Base-by-base conservation (phyloP, 2,797 vertebrate genomes). In the Sebastes oblongus region DNA sequence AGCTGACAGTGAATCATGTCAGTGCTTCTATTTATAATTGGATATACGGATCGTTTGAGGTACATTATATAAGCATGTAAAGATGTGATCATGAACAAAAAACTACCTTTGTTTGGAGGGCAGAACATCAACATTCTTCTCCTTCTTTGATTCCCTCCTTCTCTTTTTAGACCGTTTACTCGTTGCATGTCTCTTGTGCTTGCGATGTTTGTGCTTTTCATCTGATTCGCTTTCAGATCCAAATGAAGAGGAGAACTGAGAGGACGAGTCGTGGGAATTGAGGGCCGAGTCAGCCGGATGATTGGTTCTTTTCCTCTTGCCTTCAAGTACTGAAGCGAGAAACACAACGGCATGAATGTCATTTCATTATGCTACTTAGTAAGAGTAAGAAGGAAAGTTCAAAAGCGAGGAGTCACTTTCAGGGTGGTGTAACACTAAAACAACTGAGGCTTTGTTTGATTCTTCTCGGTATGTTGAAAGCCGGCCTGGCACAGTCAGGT, bases 151-250 rank as follows among this genome's bases (percentile, higher is more conserved):
- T 22, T 96, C 96, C 89, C 91, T 96, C 71, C 94, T 95, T 79
- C 92, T 95, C 87, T 95, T 98, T 84, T 96, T 97, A 3, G 96
- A 84, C 2, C 86, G 96, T 85, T 97, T 98, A 65, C 90, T 93
- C 93, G 97, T 98, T 2, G 85, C 65, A 54, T 89, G 95, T 77
- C 94, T 96, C 81, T 96, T 98, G 46, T 93, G 91, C 56, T 96
- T 98, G 67, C 84, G 94, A 18, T 70, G 86, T 74, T 77, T 88
- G 71, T 32, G 59, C 72, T 90, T 96, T 75, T 94, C 93, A 42
- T 97, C 96, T 1, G 86, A 88, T 87, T 97, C 97, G 9, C 94
- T 96, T 72, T 96, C 96, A 34, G 96, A 96, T 69, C 96, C 96
- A 8, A 89, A 92, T 52, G 96, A 96, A 56, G 96, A 95, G 50